phyloP scores from a whole-genome alignment of 2,113 vertebrate species.

The Phrynosoma platyrhinos region DNA sequence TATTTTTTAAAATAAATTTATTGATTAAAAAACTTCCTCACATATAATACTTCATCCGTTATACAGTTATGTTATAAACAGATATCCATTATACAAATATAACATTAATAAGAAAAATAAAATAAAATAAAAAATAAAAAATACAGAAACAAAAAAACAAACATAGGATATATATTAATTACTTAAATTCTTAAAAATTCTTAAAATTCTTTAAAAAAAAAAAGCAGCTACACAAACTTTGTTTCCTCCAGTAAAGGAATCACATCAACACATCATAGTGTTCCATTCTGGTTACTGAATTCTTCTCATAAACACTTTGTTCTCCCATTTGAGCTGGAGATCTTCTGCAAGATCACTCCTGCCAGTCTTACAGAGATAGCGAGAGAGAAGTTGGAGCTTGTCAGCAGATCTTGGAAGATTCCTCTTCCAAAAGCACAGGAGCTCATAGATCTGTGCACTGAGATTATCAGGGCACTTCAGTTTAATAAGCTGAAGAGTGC shows the following conservation, averaged over 20 bases:
- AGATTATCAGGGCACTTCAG: slow-evolving; percentile 80
- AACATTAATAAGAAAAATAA: no score
- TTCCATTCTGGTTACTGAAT: neutral
- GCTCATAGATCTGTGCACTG: slow-evolving; percentile 81
- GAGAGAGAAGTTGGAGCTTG: slow-evolving; percentile 80
- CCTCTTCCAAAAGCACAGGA: slow-evolving; percentile 86
- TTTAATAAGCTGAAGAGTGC: slow-evolving; percentile 83
- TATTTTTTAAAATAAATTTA: no score
- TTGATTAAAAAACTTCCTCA: no score
- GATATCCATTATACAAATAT: no score
- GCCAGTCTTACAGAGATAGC: slow-evolving; percentile 82
- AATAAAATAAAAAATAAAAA: no score
- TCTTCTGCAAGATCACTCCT: slow-evolving; percentile 82
- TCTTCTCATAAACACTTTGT: slow-evolving; percentile 60
- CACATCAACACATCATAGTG: neutral
- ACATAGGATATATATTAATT: no score
- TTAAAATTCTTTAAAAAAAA: neutral
- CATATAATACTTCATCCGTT: no score
- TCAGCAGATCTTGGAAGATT: slow-evolving; percentile 79
- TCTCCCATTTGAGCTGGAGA: slow-evolving; percentile 74
- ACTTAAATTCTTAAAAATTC: no score
- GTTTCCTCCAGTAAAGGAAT: neutral
- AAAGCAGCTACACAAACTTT: neutral
- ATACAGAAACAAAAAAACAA: no score
- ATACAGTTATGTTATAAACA: no score